Evolutionary conservation across 2,797 vertebrate genomes (phyloP).

Genomic region (Pseudotriccus pelzelni): DNA sequence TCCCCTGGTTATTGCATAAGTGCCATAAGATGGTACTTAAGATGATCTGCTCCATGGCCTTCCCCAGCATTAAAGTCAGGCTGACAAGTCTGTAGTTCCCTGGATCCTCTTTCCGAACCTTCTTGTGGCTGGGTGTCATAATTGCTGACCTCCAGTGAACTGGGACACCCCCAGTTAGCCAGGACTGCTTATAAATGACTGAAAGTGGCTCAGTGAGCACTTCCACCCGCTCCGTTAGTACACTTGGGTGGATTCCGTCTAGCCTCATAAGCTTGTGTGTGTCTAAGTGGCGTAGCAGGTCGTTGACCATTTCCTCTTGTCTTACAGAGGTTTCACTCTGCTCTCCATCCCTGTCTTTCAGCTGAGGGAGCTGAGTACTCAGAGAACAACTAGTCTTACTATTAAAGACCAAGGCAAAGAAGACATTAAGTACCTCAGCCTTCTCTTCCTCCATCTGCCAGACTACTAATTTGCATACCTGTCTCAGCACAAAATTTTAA

Average conservation of each 20-base stretch:
- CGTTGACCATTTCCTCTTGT: background rate
- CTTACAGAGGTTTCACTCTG: background rate
- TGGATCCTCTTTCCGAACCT: background rate
- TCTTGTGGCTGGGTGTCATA: background rate
- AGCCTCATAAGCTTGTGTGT: background rate
- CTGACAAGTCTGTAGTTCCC: background rate
- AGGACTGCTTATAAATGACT: background rate
- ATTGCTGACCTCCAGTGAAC: background rate
- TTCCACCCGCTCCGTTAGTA: background rate
- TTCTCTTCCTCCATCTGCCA: background rate
- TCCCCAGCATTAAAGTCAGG: background rate
- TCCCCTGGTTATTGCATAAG: background rate
- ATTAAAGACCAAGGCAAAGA: background rate
- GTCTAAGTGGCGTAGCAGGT: background rate
- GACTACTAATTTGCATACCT: background rate
- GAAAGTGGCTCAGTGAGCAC: background rate
- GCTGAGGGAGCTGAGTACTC: too few relatives aligned
- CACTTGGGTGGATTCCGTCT: background rate
- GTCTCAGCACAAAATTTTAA: background rate
- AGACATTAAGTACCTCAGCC: accelerated
- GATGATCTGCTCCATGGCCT: background rate
- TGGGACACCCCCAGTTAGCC: background rate
- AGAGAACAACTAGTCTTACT: background rate
- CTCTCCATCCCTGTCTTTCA: background rate
- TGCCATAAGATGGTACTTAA: background rate